A percentile compares a stretch with the other conserved stretches of the same genome.
Conservation (phyloP, 2,113 vertebrate genomes). For the Calidris pugnax region DNA sequence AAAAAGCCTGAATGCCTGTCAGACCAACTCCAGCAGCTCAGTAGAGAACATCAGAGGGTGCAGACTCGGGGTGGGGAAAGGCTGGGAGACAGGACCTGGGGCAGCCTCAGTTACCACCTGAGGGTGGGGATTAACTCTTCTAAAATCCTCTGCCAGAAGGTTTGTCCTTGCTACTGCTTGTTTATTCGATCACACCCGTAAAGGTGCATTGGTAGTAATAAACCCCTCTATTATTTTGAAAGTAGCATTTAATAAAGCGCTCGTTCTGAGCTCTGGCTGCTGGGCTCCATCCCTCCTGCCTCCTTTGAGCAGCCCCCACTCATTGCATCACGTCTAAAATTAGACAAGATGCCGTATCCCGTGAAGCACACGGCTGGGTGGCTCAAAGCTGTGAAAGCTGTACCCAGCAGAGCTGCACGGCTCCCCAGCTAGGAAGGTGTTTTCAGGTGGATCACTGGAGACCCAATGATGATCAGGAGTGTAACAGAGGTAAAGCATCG, state of each 20-base stretch:
- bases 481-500: neutral
- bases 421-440: neutral
- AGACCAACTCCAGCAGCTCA: neutral
- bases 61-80: neutral
- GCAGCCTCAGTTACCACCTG: neutral
- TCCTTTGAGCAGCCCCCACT: neutral
- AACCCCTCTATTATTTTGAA: neutral
- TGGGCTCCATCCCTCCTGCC: neutral
- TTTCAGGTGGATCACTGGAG: neutral
- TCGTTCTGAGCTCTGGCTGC: neutral
- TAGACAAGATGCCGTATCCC: neutral
- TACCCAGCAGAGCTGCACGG: neutral
- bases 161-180: neutral
- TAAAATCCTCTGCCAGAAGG: neutral
- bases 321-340: neutral
- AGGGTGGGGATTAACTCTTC: neutral
- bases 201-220: neutral
- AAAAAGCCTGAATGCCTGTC: neutral
- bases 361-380: neutral
- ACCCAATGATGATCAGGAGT: neutral
- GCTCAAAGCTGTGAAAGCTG: neutral
- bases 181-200: neutral
- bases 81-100: neutral
- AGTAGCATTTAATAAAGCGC: neutral
- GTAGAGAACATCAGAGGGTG: neutral